Conservation (phyloP, 2,888 invertebrate genomes). For the Dicyrtoma fusca region DNA sequence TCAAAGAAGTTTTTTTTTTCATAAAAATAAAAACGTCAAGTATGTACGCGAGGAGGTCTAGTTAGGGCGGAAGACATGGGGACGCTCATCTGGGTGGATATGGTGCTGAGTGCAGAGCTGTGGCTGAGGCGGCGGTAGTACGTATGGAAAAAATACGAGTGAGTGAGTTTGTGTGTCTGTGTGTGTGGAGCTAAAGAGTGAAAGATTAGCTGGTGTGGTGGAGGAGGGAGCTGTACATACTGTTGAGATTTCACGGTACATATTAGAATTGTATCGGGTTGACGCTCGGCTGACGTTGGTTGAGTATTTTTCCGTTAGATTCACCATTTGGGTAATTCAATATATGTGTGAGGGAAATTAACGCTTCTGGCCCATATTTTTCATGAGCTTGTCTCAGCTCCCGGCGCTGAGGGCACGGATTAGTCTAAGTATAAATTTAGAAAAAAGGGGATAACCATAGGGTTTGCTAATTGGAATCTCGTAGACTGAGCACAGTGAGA, state of each 20-base stretch:
- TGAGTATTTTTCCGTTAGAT: conserved; percentile 34
- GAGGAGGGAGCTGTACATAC: conserved; percentile 22
- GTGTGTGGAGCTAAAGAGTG: background rate
- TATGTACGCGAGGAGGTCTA: conserved; percentile 20
- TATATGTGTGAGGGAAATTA: conserved; percentile 56
- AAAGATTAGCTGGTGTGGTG: background rate
- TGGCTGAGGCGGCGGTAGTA: background rate
- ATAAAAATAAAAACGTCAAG: conserved; percentile 42
- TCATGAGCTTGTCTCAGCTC: conserved; percentile 38
- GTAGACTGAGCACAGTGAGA: conserved; percentile 37
- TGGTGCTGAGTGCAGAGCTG: background rate
- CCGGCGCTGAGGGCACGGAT: conserved; percentile 38
- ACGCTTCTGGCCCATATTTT: conserved; percentile 55
- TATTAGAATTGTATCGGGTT: conserved; percentile 36
- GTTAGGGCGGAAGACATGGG: conserved; percentile 6
- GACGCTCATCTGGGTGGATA: no score
- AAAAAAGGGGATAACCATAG: conserved; percentile 39
- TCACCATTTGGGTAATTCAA: conserved; percentile 49
- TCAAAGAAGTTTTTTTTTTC: conserved; percentile 33
- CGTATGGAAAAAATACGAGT: background rate
- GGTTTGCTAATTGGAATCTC: conserved; percentile 56
- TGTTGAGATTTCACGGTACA: conserved; percentile 39
- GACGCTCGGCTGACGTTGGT: conserved; percentile 35
- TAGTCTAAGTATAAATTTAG: conserved; percentile 53
- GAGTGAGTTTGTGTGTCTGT: background rate